Percentiles rank a stretch among this genome's conserved stretches.
phyloP scores from a whole-genome alignment of 2,797 vertebrate species.

The Antennarius maculatus region DNA sequence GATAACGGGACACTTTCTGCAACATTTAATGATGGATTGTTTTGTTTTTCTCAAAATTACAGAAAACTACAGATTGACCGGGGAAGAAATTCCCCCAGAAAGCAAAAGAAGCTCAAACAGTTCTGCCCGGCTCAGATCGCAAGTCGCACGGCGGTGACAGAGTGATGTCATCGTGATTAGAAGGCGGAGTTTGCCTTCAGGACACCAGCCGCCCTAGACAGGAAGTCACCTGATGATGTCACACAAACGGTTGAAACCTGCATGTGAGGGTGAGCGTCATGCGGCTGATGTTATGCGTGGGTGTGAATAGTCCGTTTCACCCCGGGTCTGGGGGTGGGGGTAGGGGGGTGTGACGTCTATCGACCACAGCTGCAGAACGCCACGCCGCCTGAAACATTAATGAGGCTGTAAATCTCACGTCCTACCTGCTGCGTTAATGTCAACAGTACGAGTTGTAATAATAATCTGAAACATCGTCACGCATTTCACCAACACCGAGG shows the following conservation, averaged over 20 bases:
- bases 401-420: slow-evolving; percentile 14
- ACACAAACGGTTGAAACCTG: slow-evolving; percentile 7
- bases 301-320: slow-evolving; percentile 25
- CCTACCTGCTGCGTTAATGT: slow-evolving; percentile 4
- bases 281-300: slow-evolving; percentile 37
- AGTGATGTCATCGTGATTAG: not conserved
- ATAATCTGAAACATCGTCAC: too few species aligned
- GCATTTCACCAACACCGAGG: slow-evolving; percentile 9
- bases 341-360: slow-evolving; percentile 2
- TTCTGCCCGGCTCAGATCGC: too few species aligned
- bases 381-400: slow-evolving; percentile 7
- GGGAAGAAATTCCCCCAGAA: too few species aligned
- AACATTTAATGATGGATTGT: too few species aligned
- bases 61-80: too few species aligned
- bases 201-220: not conserved
- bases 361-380: slow-evolving; percentile 9
- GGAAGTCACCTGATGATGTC: slow-evolving; percentile 26
- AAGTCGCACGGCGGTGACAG: too few species aligned
- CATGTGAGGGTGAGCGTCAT: slow-evolving; percentile 5
- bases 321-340: slow-evolving; percentile 4
- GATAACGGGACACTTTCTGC: too few species aligned
- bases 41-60: too few species aligned
- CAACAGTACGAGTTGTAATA: not conserved
- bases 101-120: too few species aligned
- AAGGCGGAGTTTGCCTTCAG: slow-evolving; percentile 2